Evolutionary conservation across 35 echinoderm and acorn worm genomes (phyloP).

Genomic region (Eucidaris tribuloides): DNA sequence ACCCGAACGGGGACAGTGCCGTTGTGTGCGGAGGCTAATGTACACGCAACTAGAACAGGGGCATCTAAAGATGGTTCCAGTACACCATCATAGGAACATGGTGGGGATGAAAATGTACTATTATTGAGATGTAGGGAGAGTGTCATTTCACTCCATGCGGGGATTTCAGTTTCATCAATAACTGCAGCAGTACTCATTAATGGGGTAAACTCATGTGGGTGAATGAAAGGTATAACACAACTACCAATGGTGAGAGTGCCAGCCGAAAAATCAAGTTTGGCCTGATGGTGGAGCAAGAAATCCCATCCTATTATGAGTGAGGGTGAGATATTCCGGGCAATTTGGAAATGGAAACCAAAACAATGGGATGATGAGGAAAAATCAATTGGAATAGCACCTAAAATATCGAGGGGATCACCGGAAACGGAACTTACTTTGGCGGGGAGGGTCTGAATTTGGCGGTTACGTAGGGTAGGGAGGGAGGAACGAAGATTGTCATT

Average conservation of each 20-base stretch:
- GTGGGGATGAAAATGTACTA: background rate
- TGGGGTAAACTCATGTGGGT: background rate
- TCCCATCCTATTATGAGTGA: background rate
- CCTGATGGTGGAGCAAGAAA: background rate
- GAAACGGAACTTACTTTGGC: background rate
- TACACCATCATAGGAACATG: background rate
- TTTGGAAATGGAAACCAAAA: background rate
- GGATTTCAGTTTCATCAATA: background rate
- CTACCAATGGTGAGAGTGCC: background rate
- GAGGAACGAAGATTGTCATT: background rate
- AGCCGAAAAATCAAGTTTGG: background rate
- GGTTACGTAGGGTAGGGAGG: background rate
- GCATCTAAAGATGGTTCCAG: background rate
- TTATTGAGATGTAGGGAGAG: background rate
- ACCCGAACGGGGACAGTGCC: slow-evolving; percentile 3
- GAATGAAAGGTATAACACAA: background rate
- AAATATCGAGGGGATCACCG: background rate
- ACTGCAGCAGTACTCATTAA: background rate
- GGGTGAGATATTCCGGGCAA: background rate
- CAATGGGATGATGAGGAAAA: background rate
- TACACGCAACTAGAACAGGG: background rate
- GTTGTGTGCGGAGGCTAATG: background rate
- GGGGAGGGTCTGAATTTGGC: background rate
- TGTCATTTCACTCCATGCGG: background rate
- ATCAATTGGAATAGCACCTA: background rate